These are phyloP conservation scores for Neocrepidodera transversa DNA, from an alignment of 2,888 invertebrate genomes.

Conservation along the genomic window DNA sequence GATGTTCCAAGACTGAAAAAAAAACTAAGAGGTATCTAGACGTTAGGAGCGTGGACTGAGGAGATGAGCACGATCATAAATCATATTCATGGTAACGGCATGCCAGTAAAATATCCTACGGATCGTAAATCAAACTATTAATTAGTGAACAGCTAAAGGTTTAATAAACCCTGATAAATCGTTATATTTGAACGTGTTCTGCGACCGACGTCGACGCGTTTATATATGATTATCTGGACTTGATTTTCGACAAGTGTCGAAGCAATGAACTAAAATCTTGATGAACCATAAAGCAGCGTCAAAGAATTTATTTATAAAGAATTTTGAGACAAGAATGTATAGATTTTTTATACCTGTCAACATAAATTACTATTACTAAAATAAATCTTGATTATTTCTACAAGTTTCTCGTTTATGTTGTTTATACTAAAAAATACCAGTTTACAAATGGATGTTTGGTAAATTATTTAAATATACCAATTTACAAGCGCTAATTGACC, in stretches of 20 bases:
- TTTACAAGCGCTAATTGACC: neutral
- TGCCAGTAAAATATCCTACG: slow-evolving; percentile 37
- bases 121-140: slow-evolving; percentile 41
- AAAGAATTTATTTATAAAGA: neutral
- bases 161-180: slow-evolving; percentile 38
- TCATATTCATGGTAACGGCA: slow-evolving; percentile 31
- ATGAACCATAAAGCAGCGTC: neutral
- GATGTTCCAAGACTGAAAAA: too few species aligned
- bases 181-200: slow-evolving; percentile 25
- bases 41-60: neutral
- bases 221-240: slow-evolving; percentile 4
- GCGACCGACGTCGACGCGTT: slow-evolving; percentile 12
- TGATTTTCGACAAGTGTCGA: neutral
- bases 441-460: neutral
- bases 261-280: neutral
- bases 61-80: slow-evolving; percentile 25
- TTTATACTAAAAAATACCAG: too few species aligned
- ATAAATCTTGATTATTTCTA: too few species aligned
- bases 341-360: too few species aligned
- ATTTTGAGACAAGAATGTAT: too few species aligned
- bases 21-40: too few species aligned
- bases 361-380: too few species aligned
- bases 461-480: neutral
- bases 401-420: too few species aligned
- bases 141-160: slow-evolving; percentile 37